A percentile compares a stretch with the other conserved stretches of the same genome.
phyloP scores from a whole-genome alignment of 2,888 invertebrate genomes.

The Ochropleura leucogaster region DNA sequence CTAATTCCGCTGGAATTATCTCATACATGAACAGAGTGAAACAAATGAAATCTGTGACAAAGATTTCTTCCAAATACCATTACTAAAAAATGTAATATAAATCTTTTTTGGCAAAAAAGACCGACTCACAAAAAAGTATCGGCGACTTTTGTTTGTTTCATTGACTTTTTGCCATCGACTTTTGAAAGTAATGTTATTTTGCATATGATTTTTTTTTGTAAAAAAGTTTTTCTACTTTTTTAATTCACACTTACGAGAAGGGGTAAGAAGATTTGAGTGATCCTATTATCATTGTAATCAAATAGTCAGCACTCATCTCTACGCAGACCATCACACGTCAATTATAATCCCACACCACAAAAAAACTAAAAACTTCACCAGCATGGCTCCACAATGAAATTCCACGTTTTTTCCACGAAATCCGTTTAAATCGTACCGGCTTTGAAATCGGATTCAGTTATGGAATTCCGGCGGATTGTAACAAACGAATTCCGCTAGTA shows the following conservation, averaged over 20 bases:
- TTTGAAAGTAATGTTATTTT: too few relatives aligned
- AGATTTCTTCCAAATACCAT: too few relatives aligned
- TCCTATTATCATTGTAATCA: not conserved
- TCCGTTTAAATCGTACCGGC: conserved; percentile 43
- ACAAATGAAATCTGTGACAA: too few relatives aligned
- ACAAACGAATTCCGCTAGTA: conserved; percentile 56
- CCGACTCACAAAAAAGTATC: too few relatives aligned
- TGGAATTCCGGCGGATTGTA: conserved; percentile 55
- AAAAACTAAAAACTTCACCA: conserved; percentile 21
- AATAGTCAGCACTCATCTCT: not conserved
- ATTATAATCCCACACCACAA: not conserved
- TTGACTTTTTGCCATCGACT: too few relatives aligned
- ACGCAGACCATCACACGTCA: not conserved
- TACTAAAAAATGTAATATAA: too few relatives aligned
- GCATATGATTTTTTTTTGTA: too few relatives aligned
- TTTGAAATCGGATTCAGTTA: conserved; percentile 54
- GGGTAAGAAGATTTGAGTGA: not conserved
- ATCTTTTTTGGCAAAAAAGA: too few relatives aligned
- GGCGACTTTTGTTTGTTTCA: too few relatives aligned
- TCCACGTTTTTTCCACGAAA: conserved; percentile 39
- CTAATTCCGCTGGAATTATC: too few relatives aligned
- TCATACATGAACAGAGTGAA: too few relatives aligned
- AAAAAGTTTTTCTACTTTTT: too few relatives aligned
- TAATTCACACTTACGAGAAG: not conserved
- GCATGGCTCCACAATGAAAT: conserved; percentile 17